Evolutionary conservation across 2,797 vertebrate species (phyloP).

Genomic region (Furcifer pardalis): DNA sequence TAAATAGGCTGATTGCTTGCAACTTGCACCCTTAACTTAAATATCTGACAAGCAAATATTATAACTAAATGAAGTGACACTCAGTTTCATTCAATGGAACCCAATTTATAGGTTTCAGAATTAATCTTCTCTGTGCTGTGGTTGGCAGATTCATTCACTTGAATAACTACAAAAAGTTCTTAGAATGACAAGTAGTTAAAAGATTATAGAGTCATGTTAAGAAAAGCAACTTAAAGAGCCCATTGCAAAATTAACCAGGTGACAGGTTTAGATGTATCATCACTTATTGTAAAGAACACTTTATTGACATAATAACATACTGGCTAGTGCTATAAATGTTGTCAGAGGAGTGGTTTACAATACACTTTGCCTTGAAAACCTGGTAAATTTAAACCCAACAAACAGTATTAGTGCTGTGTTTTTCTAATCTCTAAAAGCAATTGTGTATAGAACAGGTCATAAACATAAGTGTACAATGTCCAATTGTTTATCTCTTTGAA

Average conservation of each 20-base stretch:
- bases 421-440: conserved; percentile 30
- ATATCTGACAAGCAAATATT: conserved; percentile 26
- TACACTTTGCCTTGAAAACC: conserved; percentile 11
- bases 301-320: conserved; percentile 17
- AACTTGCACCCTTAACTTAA: conserved; percentile 30
- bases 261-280: background rate
- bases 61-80: conserved; percentile 8
- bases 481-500: conserved; percentile 64
- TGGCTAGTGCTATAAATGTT: conserved; percentile 14
- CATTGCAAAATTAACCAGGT: conserved; percentile 17
- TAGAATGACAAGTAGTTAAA: conserved; percentile 27
- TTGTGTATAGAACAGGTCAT: conserved; percentile 30
- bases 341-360: background rate
- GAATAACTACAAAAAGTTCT: conserved; percentile 29
- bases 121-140: conserved; percentile 44
- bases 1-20: conserved; percentile 34
- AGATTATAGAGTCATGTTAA: conserved; percentile 7
- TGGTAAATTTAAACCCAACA: background rate
- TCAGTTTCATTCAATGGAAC: background rate
- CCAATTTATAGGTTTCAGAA: background rate
- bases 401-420: background rate
- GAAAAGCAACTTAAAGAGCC: background rate
- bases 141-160: conserved; percentile 29
- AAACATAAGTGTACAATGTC: conserved; percentile 44
- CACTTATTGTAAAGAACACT: background rate